phyloP scores from a whole-genome alignment of 2,888 invertebrate genomes.

The Agapostemon virescens region DNA sequence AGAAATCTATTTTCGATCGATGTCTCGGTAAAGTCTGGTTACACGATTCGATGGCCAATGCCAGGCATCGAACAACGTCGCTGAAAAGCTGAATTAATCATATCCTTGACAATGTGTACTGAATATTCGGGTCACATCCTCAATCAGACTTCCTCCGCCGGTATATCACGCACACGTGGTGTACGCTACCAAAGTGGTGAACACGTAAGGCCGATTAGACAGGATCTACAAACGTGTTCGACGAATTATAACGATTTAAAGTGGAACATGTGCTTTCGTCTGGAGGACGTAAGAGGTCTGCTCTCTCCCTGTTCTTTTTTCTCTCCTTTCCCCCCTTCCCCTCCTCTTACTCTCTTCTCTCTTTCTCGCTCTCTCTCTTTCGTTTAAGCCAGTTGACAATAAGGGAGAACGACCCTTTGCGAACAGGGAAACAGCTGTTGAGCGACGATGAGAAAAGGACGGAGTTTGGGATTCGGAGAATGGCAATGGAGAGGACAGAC shows the following conservation, averaged over 20 bases:
- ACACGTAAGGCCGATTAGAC: constrained; percentile 54
- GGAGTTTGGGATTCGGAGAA: constrained; percentile 57
- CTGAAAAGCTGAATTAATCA: constrained; percentile 16
- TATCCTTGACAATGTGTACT: constrained; percentile 45
- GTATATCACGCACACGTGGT: background rate
- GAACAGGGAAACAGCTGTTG: constrained; percentile 80
- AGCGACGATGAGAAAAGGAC: constrained; percentile 67
- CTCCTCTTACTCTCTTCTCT: too few species aligned
- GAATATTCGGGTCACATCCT: constrained; percentile 53
- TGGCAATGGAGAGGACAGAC: constrained; percentile 53
- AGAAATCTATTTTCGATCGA: background rate
- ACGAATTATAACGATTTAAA: constrained; percentile 72
- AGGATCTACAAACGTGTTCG: constrained; percentile 62
- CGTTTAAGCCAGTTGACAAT: constrained; percentile 72
- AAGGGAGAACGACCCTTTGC: constrained; percentile 70
- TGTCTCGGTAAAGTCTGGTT: background rate
- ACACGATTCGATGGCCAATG: background rate
- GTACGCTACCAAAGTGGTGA: constrained; percentile 12
- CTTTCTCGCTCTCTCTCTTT: constrained; percentile 24
- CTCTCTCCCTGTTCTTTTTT: background rate
- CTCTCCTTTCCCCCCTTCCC: constrained; percentile 17
- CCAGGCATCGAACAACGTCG: background rate
- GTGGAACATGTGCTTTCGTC: constrained; percentile 71
- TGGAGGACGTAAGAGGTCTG: constrained; percentile 31
- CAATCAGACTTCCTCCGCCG: constrained; percentile 39